These are phyloP conservation scores for Ceratotherium simum DNA, from an alignment of 2,113 vertebrate species.

Conservation along the genomic window DNA sequence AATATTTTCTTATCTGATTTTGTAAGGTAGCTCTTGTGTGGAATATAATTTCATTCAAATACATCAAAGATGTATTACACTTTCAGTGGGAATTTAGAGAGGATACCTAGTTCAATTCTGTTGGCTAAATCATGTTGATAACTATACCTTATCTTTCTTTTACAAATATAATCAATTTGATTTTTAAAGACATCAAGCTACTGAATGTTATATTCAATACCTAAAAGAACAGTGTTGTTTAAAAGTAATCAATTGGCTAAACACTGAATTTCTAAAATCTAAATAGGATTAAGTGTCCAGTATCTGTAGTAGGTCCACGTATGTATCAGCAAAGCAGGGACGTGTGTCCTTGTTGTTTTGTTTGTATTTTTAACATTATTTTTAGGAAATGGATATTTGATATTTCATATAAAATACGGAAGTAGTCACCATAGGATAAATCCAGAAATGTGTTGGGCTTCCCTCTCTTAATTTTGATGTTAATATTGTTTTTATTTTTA, in stretches of 20 bases:
- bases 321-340: neutral
- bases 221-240: neutral
- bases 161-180: neutral
- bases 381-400: neutral
- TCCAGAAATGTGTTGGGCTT: neutral
- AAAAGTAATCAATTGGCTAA: neutral
- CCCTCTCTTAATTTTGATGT: neutral
- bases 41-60: neutral
- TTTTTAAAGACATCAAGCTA: neutral
- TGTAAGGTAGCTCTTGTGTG: neutral
- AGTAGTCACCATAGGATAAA: neutral
- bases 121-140: neutral
- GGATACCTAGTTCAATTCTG: neutral
- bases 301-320: neutral
- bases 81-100: neutral
- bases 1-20: conserved; percentile 4
- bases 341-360: neutral
- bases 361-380: neutral
- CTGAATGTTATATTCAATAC: neutral
- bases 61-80: neutral
- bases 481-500: neutral
- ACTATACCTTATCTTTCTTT: neutral
- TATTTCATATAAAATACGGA: neutral
- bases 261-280: neutral
- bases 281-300: neutral